Evolutionary conservation across 2,888 invertebrate genomes (phyloP).

Genomic region (Drosophila recens): DNA sequence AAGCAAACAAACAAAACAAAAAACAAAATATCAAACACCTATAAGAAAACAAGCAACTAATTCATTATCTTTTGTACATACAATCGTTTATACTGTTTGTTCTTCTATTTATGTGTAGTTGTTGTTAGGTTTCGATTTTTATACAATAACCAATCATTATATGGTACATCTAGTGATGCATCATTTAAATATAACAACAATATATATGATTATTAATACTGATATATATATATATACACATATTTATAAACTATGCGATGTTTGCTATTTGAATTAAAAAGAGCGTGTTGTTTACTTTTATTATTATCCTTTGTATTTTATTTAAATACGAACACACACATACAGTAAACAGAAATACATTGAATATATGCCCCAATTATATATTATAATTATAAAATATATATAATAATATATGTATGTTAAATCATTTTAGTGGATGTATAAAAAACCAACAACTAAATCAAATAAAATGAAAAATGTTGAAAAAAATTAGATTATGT

Average conservation of each 20-base stretch:
- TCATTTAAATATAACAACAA: slow-evolving; percentile 40
- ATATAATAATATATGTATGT: slow-evolving; percentile 71
- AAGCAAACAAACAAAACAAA: slow-evolving; percentile 11
- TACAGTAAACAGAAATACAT: slow-evolving; percentile 50
- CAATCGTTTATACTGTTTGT: slow-evolving; percentile 68
- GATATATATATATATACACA: slow-evolving; percentile 43
- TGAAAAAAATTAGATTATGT: slow-evolving; percentile 28
- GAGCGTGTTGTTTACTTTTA: slow-evolving; percentile 46
- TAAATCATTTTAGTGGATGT: slow-evolving; percentile 80
- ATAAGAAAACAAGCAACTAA: slow-evolving; percentile 42
- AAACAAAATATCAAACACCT: slow-evolving; percentile 9
- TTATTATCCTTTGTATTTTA: slow-evolving; percentile 45
- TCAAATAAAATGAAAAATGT: slow-evolving; percentile 56
- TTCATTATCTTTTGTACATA: slow-evolving; percentile 59
- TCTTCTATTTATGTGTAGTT: slow-evolving; percentile 77
- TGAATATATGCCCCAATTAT: slow-evolving; percentile 64
- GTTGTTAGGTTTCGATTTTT: slow-evolving; percentile 60
- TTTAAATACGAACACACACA: slow-evolving; percentile 52
- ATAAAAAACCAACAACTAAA: slow-evolving; percentile 58
- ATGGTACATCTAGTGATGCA: slow-evolving; percentile 33
- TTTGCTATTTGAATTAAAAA: slow-evolving; percentile 49
- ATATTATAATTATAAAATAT: slow-evolving; percentile 60
- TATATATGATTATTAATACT: slow-evolving; percentile 42
- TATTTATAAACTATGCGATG: slow-evolving; percentile 40
- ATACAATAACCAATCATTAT: slow-evolving; percentile 52